phyloP scores from a whole-genome alignment of 2,113 vertebrate genomes.

The Sterrhoptilus dennistouni region DNA sequence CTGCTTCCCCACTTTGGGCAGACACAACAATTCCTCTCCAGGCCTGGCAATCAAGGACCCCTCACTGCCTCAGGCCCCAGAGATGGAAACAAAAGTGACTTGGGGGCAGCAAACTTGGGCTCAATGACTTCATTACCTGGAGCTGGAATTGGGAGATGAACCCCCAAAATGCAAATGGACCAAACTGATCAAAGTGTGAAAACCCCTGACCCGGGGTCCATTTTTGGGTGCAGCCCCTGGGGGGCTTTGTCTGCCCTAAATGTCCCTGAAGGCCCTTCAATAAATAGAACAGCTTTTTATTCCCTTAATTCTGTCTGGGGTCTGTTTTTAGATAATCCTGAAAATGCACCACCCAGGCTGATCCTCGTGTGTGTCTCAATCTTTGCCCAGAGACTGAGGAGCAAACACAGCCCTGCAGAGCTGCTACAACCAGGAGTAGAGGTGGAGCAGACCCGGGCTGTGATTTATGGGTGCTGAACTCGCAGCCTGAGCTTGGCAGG shows the following conservation, averaged over 20 bases:
- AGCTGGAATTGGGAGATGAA: not conserved
- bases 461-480: not conserved
- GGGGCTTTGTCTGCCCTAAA: not conserved
- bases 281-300: not conserved
- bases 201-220: fast-evolving
- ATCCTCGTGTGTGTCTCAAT: fast-evolving
- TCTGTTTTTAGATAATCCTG: not conserved
- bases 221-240: not conserved
- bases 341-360: too few species aligned
- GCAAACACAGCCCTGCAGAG: fast-evolving
- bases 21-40: not conserved
- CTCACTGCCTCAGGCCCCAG: not conserved
- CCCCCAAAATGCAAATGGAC: not conserved
- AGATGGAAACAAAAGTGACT: not conserved
- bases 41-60: not conserved
- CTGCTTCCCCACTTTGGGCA: not conserved
- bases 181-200: not conserved
- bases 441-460: not conserved
- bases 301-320: not conserved
- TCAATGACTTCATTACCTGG: not conserved
- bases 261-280: not conserved
- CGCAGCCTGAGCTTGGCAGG: not conserved
- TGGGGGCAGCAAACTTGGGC: not conserved
- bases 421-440: not conserved
- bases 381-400: not conserved